Evolutionary conservation across 2,113 vertebrate species (phyloP), one percentile per base, ranked within the genome.

Genomic region (Tenrec ecaudatus): DNA sequence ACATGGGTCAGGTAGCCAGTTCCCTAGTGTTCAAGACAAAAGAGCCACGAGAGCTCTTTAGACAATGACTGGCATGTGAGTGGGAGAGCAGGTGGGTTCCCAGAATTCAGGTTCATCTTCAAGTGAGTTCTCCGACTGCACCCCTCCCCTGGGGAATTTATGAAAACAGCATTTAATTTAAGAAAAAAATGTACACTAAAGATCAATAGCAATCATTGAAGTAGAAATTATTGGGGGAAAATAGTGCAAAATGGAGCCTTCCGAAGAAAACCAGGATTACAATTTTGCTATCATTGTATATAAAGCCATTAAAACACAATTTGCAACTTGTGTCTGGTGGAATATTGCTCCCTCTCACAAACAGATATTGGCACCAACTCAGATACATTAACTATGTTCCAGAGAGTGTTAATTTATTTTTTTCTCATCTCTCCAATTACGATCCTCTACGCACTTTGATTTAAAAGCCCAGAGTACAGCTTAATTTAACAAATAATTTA

Each of bases 401-500:
- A 77, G 86, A 68, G 73, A 86, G 88, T 78, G 79, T 89, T 95
- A 95, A 88, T 95, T 95, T 96, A 96, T 95, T 93, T 93, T 19
- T 96, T 94, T 90, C 69, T 95, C 76, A 33, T 79, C 73, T 93
- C 79, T 53, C 71, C 82, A 95, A 69, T 94, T 97, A 94, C 40
- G 66, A 91, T 57, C 91, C 80, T 88, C 92, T 91, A 94, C 91
- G 94, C 82, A 79, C 75, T 96, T 94, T 91, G 93, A 93, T 95
- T 92, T 47, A 88, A 96, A 96, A 95, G 89, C 87, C 36, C 81
- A 83, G 75, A 73, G 25, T 60, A 93, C 89, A 92, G 57, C 40
- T 95, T 96, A 95, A 95, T 93, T 95, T 93, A 95, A 90, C 82
- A 94, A 96, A 94, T 93, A 95, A 91, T 82, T 94, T 96, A 93